phyloP scores from a whole-genome alignment of 1,140 invertebrate genomes.

The Sycobia sp. region DNA sequence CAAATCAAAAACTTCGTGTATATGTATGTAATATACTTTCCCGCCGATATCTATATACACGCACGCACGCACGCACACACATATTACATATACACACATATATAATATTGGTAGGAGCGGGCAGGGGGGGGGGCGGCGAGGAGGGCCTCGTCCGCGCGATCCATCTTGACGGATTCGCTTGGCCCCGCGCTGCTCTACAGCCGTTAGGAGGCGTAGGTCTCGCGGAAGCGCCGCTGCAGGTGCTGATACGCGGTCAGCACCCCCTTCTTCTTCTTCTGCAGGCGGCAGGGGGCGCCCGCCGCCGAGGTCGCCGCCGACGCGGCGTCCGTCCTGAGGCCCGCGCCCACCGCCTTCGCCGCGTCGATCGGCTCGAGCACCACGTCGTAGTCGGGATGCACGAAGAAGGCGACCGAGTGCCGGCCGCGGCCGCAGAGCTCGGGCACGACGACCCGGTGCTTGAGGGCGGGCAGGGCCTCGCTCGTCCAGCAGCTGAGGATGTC shows the following conservation, averaged over 20 bases:
- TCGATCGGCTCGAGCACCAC: constrained; percentile 65
- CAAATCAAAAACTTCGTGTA: too few relatives aligned
- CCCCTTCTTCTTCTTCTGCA: constrained; percentile 62
- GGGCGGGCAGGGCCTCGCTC: constrained; percentile 69
- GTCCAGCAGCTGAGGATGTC: constrained; percentile 81
- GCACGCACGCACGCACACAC: too few relatives aligned
- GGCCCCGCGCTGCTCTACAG: background rate
- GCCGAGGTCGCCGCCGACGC: constrained; percentile 50
- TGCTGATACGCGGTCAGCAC: constrained; percentile 72
- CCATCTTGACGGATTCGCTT: too few relatives aligned
- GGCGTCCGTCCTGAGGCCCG: constrained; percentile 65
- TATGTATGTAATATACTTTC: too few relatives aligned
- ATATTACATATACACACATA: too few relatives aligned
- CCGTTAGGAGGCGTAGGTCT: constrained; percentile 68
- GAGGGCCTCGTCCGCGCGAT: too few relatives aligned
- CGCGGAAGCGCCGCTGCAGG: constrained; percentile 71
- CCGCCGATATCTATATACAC: too few relatives aligned
- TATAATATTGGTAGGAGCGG: too few relatives aligned
- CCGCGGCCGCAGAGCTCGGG: constrained; percentile 68
- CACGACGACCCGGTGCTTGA: constrained; percentile 76
- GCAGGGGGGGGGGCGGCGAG: too few relatives aligned
- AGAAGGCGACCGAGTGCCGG: constrained; percentile 77
- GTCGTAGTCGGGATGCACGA: constrained; percentile 74
- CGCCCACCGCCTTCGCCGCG: constrained; percentile 57
- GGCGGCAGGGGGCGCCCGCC: constrained; percentile 49